Evolutionary conservation across 2,888 invertebrate species (phyloP).

Genomic region (Leptopterna dolabrata): DNA sequence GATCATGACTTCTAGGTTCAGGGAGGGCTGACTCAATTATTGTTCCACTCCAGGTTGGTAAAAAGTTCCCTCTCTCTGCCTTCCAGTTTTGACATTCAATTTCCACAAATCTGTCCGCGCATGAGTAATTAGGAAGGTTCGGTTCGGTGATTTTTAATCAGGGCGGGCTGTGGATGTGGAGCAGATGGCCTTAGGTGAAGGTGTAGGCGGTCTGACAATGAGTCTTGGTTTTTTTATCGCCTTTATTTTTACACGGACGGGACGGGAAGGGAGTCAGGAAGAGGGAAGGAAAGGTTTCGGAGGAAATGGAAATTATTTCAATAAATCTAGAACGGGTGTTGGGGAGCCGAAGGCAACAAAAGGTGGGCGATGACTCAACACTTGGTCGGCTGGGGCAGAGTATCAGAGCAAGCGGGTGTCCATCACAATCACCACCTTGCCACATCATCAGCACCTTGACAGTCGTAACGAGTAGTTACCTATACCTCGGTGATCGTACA

Average conservation of each 20-base stretch:
- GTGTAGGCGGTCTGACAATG: background rate
- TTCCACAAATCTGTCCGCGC: too few species aligned
- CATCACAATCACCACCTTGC: background rate
- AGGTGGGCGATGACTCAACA: background rate
- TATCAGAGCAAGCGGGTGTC: background rate
- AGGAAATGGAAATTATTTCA: conserved; percentile 3
- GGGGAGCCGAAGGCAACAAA: background rate
- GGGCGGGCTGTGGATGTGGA: background rate
- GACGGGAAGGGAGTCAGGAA: too few species aligned
- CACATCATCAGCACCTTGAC: background rate
- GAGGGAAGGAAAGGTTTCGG: background rate
- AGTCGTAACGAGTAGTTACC: too few species aligned
- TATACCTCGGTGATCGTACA: too few species aligned
- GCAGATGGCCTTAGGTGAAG: background rate
- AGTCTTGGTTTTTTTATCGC: background rate
- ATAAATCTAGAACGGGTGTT: background rate
- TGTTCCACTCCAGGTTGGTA: too few species aligned
- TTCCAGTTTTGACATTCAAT: too few species aligned
- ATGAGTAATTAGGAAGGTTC: background rate
- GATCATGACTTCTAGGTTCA: too few species aligned
- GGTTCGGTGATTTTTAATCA: background rate
- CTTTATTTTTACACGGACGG: background rate
- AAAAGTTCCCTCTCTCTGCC: too few species aligned
- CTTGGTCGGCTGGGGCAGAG: background rate
- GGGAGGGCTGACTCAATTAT: too few species aligned